Percentiles rank a stretch among this genome's conserved stretches.
phyloP scores from a whole-genome alignment of 2,797 vertebrate genomes.

The Pangasius djambal region DNA sequence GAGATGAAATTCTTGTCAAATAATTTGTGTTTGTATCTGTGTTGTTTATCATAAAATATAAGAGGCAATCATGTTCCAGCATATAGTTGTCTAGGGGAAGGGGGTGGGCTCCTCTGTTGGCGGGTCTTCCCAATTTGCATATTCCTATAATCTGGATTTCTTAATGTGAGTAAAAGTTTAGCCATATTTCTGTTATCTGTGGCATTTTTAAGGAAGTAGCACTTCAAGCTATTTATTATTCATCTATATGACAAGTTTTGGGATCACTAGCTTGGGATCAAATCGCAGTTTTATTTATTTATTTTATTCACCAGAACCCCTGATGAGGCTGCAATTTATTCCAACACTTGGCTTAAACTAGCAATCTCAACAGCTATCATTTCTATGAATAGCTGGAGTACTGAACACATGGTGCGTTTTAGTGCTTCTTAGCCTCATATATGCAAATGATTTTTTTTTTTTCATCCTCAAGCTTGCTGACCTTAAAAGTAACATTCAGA shows the following conservation, averaged over 20 bases:
- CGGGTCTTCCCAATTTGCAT: not conserved
- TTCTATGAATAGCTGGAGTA: constrained; percentile 12
- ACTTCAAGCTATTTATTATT: not conserved
- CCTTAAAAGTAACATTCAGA: not conserved
- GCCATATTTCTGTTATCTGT: not conserved
- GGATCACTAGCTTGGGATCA: not conserved
- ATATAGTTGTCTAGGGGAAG: not conserved
- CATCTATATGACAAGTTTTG: not conserved
- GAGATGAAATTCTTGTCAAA: not conserved
- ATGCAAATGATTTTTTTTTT: not conserved
- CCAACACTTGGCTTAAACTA: constrained; percentile 5
- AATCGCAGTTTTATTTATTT: not conserved
- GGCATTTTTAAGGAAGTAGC: not conserved
- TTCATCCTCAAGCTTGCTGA: not conserved
- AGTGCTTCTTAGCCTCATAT: not conserved
- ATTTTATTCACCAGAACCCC: constrained; percentile 9
- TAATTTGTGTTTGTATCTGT: not conserved
- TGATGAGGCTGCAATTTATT: constrained; percentile 15
- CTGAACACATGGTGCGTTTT: constrained; percentile 22
- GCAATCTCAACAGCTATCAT: not conserved
- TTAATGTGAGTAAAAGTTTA: not conserved
- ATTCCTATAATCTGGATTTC: not conserved
- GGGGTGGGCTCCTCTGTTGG: not conserved
- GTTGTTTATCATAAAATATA: not conserved
- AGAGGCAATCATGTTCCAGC: not conserved